Evolutionary conservation across 2,888 invertebrate genomes (phyloP).

Genomic region (Pollenia amentaria): DNA sequence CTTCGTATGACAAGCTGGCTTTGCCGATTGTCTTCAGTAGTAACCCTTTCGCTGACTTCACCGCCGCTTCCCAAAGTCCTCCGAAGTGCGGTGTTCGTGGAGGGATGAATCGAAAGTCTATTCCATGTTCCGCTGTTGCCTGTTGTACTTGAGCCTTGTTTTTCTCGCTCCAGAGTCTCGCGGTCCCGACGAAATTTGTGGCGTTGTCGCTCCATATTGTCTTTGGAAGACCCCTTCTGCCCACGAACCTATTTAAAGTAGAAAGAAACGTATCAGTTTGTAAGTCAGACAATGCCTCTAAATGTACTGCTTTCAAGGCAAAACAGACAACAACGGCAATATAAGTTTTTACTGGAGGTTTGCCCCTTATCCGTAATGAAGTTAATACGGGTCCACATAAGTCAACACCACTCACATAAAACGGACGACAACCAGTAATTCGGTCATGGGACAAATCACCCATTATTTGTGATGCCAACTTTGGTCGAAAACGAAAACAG

Average conservation of each 20-base stretch:
- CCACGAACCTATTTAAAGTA: constrained; percentile 54
- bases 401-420: constrained; percentile 45
- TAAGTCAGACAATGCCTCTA: constrained; percentile 32
- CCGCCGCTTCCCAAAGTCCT: too few relatives aligned
- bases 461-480: constrained; percentile 40
- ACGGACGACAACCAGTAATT: constrained; percentile 29
- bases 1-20: constrained; percentile 7
- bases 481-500: constrained; percentile 31
- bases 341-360: constrained; percentile 56
- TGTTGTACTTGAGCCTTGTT: background rate
- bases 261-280: constrained; percentile 59
- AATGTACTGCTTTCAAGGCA: background rate
- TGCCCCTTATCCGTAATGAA: constrained; percentile 38
- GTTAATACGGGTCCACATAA: constrained; percentile 40
- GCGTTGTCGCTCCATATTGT: constrained; percentile 50
- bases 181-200: too few relatives aligned
- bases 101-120: too few relatives aligned
- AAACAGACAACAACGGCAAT: constrained; percentile 49
- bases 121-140: constrained; percentile 35
- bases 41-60: constrained; percentile 56
- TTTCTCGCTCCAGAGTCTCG: too few relatives aligned
- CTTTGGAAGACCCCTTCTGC: constrained; percentile 49
- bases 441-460: constrained; percentile 42
- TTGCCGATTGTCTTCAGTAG: constrained; percentile 45
- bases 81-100: too few relatives aligned